Evolutionary conservation across 2,888 invertebrate genomes (phyloP).

Genomic region (Frankliniella intonsa): DNA sequence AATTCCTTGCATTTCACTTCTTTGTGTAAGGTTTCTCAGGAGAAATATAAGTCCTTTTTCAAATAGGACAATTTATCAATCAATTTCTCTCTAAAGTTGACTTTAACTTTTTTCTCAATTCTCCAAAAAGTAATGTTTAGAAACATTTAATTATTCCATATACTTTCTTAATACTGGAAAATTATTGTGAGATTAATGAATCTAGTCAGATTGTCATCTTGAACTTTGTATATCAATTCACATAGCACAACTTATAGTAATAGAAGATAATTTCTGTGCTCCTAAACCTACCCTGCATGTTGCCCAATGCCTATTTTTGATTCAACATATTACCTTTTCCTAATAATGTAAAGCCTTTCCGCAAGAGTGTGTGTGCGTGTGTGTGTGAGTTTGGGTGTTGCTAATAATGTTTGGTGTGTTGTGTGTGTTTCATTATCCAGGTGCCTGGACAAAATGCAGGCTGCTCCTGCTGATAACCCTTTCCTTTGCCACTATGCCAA

Average conservation of each 20-base stretch:
- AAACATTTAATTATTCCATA: too few species aligned
- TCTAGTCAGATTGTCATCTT: too few species aligned
- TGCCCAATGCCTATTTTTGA: neutral
- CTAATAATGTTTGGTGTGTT: conserved; percentile 44
- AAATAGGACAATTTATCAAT: neutral
- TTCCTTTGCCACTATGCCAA: conserved; percentile 74
- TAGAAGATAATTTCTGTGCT: neutral
- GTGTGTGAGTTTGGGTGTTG: conserved; percentile 35
- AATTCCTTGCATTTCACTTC: too few species aligned
- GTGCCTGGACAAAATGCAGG: conserved; percentile 69
- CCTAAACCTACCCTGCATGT: neutral
- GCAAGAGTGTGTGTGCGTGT: conserved; percentile 3
- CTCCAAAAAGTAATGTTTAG: too few species aligned
- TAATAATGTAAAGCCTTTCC: neutral
- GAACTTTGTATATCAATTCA: too few species aligned
- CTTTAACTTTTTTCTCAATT: neutral
- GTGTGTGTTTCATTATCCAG: conserved; percentile 57
- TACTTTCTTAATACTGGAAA: too few species aligned
- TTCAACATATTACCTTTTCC: neutral
- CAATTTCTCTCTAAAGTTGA: neutral
- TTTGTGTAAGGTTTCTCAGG: too few species aligned
- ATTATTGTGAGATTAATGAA: too few species aligned
- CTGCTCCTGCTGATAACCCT: conserved; percentile 74
- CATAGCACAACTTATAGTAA: too few species aligned
- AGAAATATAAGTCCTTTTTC: too few species aligned